Evolutionary conservation across 64 coral and sea anemone species (phyloP), one percentile per base, ranked within the genome.

Genomic region (Pocillopora damicornis): DNA sequence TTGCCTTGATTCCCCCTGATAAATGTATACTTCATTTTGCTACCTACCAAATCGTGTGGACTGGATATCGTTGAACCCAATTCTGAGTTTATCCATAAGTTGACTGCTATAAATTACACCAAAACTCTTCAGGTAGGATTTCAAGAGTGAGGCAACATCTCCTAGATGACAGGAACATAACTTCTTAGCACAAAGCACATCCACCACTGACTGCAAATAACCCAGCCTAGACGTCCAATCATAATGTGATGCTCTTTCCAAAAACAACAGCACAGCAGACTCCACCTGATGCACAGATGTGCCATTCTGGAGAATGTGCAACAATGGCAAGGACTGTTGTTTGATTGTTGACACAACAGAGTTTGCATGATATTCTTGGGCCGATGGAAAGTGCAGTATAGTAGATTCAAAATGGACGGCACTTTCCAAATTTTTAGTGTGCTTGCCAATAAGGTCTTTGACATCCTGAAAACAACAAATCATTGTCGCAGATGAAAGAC

Each of bases 221-320:
- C 74, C 75, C 15, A 65, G 64, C 58, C 90, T 87, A 17, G 87
- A 58, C 83, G 79, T 76, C 90, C 90, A 92, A 18, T 92, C 90
- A 74, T 60, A 37, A 17, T 71, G 42, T 22, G 90, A 60, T 16
- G 90, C 67, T 80, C 82, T 56, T 56, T 92, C 90, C 35, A 87
- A 76, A 16, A 92, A 84, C 58, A 92, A 17, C 16, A 78, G 58
- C 13, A 87, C 13, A 0, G 90, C 90, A 87, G 26, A 76, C 38
- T 87, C 51, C 18, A 90, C 4, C 20, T 79, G 80, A 8, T 14
- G 25, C 42, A 0, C 58, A 23, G 76, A 51, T 42, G 10, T 68
- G 10, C 14, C 13, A 73, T 59, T 85, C 64, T 42, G 69, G 57
- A 92, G 82, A 65, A 92, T 78, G 25, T 58, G 75, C 15, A 78